A percentile compares a stretch with the other conserved stretches of the same genome.
Evolutionary conservation across 2,113 vertebrate genomes (phyloP).

Genomic region (Sapajus apella): DNA sequence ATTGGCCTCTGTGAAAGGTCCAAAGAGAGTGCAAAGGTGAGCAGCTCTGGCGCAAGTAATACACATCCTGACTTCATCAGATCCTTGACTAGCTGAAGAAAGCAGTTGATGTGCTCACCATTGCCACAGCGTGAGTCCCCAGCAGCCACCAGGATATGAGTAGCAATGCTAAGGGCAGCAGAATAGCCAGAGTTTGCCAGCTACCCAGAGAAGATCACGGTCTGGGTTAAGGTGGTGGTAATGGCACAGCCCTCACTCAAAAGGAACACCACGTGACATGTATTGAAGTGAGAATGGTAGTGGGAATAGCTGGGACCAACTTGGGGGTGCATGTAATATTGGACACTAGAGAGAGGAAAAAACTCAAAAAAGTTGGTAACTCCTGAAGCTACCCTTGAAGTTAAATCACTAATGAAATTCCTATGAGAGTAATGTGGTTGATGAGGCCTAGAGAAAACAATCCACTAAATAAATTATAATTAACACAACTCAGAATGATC

Average conservation of each 20-base stretch:
- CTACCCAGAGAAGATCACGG: rapidly evolving
- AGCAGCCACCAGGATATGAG: neutral
- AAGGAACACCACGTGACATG: no score
- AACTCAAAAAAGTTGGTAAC: neutral
- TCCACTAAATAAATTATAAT: neutral
- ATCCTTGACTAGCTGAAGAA: neutral
- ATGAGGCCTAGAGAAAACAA: neutral
- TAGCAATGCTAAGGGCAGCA: rapidly evolving
- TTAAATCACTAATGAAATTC: neutral
- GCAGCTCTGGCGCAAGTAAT: rapidly evolving
- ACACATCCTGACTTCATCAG: neutral
- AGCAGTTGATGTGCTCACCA: no score
- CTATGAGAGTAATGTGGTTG: neutral
- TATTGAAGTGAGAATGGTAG: neutral
- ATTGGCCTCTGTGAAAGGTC: neutral
- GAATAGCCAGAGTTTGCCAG: neutral
- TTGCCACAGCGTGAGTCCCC: rapidly evolving
- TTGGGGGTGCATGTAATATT: neutral
- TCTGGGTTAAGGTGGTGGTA: neutral
- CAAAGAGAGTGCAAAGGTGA: rapidly evolving
- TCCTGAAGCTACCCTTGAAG: neutral
- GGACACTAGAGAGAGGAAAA: no score
- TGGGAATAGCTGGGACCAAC: neutral
- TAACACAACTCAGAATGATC: neutral
- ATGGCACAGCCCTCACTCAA: neutral